phyloP scores from a whole-genome alignment of 2,888 invertebrate species.

The Sturmia bella region DNA sequence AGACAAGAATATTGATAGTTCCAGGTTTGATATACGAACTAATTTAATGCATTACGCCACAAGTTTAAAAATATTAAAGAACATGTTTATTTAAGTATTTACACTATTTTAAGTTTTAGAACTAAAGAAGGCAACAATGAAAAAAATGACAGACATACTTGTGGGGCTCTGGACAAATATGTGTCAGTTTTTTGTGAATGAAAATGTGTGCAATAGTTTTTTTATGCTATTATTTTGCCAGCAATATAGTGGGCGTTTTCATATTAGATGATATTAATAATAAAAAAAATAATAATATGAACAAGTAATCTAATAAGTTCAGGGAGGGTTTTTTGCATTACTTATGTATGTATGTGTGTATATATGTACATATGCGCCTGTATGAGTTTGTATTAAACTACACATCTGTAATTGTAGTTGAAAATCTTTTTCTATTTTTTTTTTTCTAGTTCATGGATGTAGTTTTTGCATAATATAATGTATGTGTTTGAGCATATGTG shows the following conservation, averaged over 20 bases:
- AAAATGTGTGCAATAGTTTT: background rate
- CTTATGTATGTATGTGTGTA: background rate
- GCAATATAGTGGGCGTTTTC: conserved; percentile 28
- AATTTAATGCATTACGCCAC: too few species aligned
- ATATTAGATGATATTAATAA: conserved; percentile 18
- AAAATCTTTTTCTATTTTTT: too few species aligned
- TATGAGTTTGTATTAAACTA: background rate
- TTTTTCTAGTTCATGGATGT: too few species aligned
- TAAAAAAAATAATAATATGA: conserved; percentile 23
- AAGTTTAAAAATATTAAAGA: too few species aligned
- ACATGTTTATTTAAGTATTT: conserved; percentile 7
- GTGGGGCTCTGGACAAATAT: conserved; percentile 52
- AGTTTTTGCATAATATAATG: too few species aligned
- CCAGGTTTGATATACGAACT: too few species aligned
- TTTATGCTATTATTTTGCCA: background rate
- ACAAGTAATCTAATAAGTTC: conserved; percentile 33
- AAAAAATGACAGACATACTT: conserved; percentile 32
- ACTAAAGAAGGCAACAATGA: background rate
- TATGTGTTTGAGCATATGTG: too few species aligned
- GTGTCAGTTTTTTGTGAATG: conserved; percentile 8
- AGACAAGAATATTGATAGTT: background rate
- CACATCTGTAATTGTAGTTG: too few species aligned
- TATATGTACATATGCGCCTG: too few species aligned
- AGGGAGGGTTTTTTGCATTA: background rate
- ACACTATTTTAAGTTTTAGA: background rate